Percentiles rank a stretch among this genome's conserved stretches.
phyloP scores from a whole-genome alignment of 1,140 invertebrate genomes.

The Liolophura sinensis region DNA sequence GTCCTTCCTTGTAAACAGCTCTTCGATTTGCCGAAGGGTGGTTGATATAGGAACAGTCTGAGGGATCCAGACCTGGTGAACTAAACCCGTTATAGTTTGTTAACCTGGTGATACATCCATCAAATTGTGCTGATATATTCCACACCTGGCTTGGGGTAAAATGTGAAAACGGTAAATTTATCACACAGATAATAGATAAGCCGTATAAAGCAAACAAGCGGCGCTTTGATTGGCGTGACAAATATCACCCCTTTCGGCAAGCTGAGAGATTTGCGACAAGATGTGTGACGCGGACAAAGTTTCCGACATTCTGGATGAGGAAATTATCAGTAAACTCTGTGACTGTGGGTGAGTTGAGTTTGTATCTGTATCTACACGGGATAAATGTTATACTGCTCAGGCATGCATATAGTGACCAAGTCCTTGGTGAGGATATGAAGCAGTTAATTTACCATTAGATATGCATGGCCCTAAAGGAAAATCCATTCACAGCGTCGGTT shows the following conservation, averaged over 20 bases:
- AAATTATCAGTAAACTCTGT: conserved; percentile 38
- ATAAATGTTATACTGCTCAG: background rate
- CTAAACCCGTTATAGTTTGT: background rate
- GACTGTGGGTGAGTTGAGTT: conserved; percentile 45
- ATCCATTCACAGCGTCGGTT: background rate
- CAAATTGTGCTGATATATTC: background rate
- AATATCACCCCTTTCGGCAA: background rate
- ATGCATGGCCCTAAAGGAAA: too few relatives aligned
- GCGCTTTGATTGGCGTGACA: conserved; percentile 3
- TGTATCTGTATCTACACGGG: too few relatives aligned
- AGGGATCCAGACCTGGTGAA: background rate
- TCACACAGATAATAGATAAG: conserved; percentile 18
- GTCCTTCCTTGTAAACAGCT: background rate
- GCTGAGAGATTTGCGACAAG: background rate
- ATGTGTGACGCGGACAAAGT: background rate
- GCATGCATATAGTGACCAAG: background rate
- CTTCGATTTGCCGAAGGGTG: background rate
- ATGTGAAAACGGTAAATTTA: background rate
- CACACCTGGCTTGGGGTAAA: background rate
- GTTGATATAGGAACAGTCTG: background rate
- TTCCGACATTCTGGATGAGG: conserved; percentile 38
- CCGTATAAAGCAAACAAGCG: background rate
- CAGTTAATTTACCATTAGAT: background rate
- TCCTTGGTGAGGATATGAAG: background rate
- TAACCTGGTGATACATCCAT: background rate